These are phyloP conservation scores for Thera obeliscata DNA, from an alignment of 2,888 invertebrate genomes.

Conservation along the genomic window DNA sequence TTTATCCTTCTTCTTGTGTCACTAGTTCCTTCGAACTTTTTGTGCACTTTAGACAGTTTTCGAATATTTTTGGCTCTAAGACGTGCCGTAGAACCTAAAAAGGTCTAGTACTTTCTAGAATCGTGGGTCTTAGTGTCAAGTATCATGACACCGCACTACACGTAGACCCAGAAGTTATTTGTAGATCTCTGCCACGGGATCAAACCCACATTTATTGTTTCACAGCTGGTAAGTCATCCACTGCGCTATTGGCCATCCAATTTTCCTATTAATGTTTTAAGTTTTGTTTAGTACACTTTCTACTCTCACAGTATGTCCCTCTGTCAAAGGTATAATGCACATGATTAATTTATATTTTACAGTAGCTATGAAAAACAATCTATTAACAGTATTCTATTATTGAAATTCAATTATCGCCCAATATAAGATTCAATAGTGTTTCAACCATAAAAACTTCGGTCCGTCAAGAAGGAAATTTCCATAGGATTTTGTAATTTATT, in stretches of 20 bases:
- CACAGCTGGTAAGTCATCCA: background rate
- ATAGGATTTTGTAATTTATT: slow-evolving; percentile 20
- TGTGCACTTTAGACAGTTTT: too few relatives aligned
- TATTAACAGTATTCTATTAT: slow-evolving; percentile 26
- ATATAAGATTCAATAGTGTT: slow-evolving; percentile 32
- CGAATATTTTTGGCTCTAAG: too few relatives aligned
- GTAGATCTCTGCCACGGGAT: too few relatives aligned
- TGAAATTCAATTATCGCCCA: slow-evolving; percentile 34
- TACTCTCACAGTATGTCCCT: background rate
- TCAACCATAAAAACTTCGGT: slow-evolving; percentile 29
- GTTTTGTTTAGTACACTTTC: background rate
- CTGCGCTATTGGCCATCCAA: background rate
- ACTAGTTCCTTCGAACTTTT: too few relatives aligned
- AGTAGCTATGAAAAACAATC: slow-evolving; percentile 31
- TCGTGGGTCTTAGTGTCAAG: too few relatives aligned
- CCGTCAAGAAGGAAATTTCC: slow-evolving; percentile 21
- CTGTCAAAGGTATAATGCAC: background rate
- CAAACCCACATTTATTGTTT: background rate
- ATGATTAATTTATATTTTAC: slow-evolving; percentile 8
- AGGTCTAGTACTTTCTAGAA: too few relatives aligned
- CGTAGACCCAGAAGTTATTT: too few relatives aligned
- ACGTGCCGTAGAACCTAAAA: too few relatives aligned
- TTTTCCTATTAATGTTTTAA: background rate
- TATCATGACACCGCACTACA: too few relatives aligned
- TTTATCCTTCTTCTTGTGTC: too few relatives aligned